These are phyloP conservation scores for Nebria ingens DNA, from an alignment of 1,140 invertebrate species.

Conservation along the genomic window DNA sequence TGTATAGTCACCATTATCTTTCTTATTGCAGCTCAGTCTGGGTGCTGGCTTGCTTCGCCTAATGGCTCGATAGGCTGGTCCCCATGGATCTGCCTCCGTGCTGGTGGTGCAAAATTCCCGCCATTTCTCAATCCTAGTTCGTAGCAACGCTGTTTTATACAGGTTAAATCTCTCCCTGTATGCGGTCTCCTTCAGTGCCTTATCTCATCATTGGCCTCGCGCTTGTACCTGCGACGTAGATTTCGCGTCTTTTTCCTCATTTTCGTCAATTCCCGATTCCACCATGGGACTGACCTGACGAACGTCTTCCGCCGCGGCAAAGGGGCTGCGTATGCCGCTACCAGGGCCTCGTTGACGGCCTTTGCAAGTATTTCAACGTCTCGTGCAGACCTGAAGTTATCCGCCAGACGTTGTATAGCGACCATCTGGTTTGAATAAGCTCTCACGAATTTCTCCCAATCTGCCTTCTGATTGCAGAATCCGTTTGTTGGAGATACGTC, in stretches of 20 bases:
- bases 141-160: background rate
- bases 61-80: background rate
- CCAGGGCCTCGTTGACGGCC: background rate
- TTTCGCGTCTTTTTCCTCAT: background rate
- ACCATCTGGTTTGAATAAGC: background rate
- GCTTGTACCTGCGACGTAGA: background rate
- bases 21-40: background rate
- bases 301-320: background rate
- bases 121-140: background rate
- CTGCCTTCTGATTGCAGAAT: background rate
- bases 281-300: background rate
- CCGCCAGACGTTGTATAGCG: background rate
- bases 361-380: background rate
- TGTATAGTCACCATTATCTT: background rate
- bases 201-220: background rate
- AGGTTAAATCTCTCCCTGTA: background rate
- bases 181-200: background rate
- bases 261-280: background rate
- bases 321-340: background rate
- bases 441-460: background rate
- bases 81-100: background rate
- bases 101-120: background rate
- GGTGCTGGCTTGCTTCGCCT: background rate
- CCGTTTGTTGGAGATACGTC: too few species aligned
- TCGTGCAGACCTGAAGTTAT: too few species aligned